Evolutionary conservation across 2,888 invertebrate genomes (phyloP).

Genomic region (Formica aserva): DNA sequence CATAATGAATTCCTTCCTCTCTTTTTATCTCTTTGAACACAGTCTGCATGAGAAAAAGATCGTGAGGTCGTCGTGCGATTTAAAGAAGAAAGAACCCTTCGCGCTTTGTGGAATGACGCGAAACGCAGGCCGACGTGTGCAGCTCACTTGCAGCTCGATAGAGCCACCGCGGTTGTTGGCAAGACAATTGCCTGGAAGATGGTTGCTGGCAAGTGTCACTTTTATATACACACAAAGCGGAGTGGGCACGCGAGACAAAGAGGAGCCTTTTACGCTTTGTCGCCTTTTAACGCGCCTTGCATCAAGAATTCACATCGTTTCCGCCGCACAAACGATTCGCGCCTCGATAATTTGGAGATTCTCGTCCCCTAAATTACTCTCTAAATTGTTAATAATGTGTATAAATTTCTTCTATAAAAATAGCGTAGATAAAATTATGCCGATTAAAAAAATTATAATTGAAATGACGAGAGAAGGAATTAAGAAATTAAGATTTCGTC

Average conservation of each 20-base stretch:
- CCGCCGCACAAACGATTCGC: not conserved
- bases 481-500: not conserved
- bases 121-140: not conserved
- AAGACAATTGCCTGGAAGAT: conserved; percentile 71
- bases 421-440: not conserved
- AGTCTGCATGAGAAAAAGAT: not conserved
- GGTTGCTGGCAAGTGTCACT: conserved; percentile 71
- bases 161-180: conserved; percentile 53
- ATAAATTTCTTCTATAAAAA: not conserved
- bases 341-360: not conserved
- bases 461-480: not conserved
- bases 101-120: not conserved
- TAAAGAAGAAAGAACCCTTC: not conserved
- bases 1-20: not conserved
- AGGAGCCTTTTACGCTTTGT: not conserved
- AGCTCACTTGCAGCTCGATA: conserved; percentile 51
- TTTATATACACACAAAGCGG: conserved; percentile 61
- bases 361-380: not conserved
- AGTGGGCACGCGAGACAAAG: conserved; percentile 33
- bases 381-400: not conserved
- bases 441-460: not conserved
- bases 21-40: not conserved
- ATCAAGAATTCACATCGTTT: conserved; percentile 8
- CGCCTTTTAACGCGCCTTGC: conserved; percentile 3
- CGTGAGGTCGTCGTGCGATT: not conserved